Conservation (phyloP, 2,888 invertebrate genomes). For the Antitype chi region DNA sequence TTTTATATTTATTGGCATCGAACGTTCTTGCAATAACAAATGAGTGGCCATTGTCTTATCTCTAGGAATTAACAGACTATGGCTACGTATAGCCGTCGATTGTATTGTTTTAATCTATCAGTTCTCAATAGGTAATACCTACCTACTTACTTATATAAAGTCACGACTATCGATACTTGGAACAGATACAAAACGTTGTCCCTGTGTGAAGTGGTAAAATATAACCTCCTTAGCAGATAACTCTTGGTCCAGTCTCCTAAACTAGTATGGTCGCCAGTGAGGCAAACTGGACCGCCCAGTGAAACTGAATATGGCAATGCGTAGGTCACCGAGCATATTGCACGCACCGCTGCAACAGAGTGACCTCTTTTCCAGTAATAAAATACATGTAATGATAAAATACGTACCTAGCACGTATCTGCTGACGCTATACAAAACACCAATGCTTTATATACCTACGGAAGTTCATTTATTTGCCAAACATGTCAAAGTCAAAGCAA, state of each 20-base stretch:
- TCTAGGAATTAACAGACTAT: constrained; percentile 69
- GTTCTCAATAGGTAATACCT: constrained; percentile 46
- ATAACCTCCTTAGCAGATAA: constrained; percentile 8
- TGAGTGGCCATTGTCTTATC: constrained; percentile 83
- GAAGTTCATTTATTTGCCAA: constrained; percentile 31
- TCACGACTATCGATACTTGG: constrained; percentile 52
- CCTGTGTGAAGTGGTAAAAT: constrained; percentile 12
- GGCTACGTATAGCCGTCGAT: constrained; percentile 68
- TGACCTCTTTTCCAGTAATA: constrained; percentile 70
- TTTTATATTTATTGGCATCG: constrained; percentile 74
- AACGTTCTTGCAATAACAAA: constrained; percentile 79
- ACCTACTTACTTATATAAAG: constrained; percentile 29
- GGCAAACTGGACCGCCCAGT: constrained; percentile 57
- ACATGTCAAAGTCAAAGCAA: no score
- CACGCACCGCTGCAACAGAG: constrained; percentile 58
- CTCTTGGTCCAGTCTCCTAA: constrained; percentile 19
- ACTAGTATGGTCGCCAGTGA: constrained; percentile 35
- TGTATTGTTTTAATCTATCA: constrained; percentile 66
- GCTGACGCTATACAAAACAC: constrained; percentile 39
- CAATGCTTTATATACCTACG: constrained; percentile 17
- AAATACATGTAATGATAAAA: constrained; percentile 56
- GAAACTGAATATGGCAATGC: constrained; percentile 71
- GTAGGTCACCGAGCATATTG: constrained; percentile 74
- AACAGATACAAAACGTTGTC: constrained; percentile 40
- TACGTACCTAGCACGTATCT: constrained; percentile 39